These are phyloP conservation scores for Oreotrochilus melanogaster DNA, from an alignment of 2,113 vertebrate species.

Conservation along the genomic window DNA sequence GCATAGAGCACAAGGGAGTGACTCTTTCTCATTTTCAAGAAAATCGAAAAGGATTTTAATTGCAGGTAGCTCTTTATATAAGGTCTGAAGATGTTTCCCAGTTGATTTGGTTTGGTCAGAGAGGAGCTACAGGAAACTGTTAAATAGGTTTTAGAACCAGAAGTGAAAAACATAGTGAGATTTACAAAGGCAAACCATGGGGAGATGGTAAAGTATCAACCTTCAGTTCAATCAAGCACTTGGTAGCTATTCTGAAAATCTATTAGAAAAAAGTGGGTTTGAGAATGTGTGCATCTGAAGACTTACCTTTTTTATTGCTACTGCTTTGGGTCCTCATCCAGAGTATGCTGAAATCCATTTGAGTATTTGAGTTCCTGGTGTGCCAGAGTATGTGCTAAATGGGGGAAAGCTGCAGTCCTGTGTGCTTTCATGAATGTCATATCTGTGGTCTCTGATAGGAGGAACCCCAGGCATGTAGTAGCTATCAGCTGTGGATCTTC, in stretches of 20 bases:
- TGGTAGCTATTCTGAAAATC: background rate
- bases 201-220: background rate
- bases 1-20: background rate
- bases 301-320: background rate
- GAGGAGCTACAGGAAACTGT: background rate
- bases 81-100: background rate
- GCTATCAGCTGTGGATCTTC: background rate
- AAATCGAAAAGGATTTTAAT: background rate
- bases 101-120: background rate
- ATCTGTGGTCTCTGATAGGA: background rate
- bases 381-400: background rate
- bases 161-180: background rate
- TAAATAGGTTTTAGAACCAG: background rate
- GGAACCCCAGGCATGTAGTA: background rate
- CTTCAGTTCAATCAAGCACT: background rate
- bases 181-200: background rate
- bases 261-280: background rate
- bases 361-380: background rate
- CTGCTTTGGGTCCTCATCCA: background rate
- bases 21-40: background rate
- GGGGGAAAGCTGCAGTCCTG: background rate
- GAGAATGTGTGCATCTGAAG: background rate
- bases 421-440: background rate
- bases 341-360: background rate
- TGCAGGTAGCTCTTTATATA: background rate